phyloP scores from a whole-genome alignment of 2,113 vertebrate species.

The Nothocercus nigrocapillus region DNA sequence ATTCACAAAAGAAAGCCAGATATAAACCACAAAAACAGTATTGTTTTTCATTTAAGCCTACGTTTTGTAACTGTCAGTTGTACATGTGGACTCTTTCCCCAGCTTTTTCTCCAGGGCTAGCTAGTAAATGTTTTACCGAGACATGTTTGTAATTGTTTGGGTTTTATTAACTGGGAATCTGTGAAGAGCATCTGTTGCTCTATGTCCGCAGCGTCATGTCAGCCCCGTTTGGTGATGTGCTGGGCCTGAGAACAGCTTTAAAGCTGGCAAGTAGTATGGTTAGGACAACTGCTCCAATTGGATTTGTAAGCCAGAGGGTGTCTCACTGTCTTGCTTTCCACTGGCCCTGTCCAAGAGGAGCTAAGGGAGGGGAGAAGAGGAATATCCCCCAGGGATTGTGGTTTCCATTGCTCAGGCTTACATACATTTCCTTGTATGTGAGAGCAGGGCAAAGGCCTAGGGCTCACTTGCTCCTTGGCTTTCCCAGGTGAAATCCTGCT shows the following conservation, averaged over 20 bases:
- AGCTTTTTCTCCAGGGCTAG: background rate
- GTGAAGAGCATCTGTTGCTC: conserved; percentile 28
- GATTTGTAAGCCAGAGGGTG: background rate
- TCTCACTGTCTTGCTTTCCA: background rate
- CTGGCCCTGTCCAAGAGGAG: background rate
- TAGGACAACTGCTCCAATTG: background rate
- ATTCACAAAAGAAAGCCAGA: conserved; percentile 2
- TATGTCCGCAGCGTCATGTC: background rate
- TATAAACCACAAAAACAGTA: background rate
- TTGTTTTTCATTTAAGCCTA: background rate
- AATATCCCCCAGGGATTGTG: background rate
- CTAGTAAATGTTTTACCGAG: background rate
- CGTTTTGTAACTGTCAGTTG: background rate
- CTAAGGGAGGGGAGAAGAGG: background rate
- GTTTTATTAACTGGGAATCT: conserved; percentile 10
- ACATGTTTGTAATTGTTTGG: background rate
- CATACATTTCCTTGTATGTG: background rate
- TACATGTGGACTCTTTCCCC: background rate
- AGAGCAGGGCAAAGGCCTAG: background rate
- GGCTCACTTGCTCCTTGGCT: background rate
- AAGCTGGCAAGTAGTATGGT: background rate
- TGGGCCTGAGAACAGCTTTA: background rate
- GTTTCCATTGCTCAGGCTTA: background rate
- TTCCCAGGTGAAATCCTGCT: background rate
- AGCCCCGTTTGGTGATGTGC: background rate